Percentiles rank a stretch among this genome's conserved stretches.
These are phyloP conservation scores for Pedionomus torquatus DNA, from an alignment of 2,113 vertebrate species.

Conservation along the genomic window DNA sequence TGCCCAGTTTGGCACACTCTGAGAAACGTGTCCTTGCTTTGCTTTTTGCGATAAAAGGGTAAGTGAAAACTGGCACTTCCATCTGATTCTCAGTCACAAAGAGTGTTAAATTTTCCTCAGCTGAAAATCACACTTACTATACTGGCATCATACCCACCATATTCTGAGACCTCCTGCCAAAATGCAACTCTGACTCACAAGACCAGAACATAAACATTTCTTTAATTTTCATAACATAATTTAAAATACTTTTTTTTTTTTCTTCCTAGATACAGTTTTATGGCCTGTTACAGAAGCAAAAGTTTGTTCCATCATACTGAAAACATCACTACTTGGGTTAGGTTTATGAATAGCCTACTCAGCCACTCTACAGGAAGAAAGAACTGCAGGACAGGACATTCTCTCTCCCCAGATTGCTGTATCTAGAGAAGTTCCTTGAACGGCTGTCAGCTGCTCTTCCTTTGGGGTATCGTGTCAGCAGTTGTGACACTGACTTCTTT, in stretches of 20 bases:
- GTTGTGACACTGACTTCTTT: neutral
- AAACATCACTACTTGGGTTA: neutral
- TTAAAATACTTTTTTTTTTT: neutral
- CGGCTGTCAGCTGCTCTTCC: neutral
- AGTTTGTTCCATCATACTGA: neutral
- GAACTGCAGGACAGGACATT: neutral
- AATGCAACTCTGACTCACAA: slow-evolving; percentile 32
- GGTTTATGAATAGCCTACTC: neutral
- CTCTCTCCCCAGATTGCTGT: neutral
- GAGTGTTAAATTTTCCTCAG: neutral
- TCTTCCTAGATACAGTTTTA: neutral
- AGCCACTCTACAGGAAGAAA: neutral
- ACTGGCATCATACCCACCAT: neutral
- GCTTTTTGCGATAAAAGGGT: neutral
- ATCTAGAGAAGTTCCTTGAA: neutral
- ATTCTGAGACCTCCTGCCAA: slow-evolving; percentile 13
- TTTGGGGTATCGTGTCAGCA: neutral
- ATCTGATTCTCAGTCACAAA: neutral
- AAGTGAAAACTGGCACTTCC: neutral
- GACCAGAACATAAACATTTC: slow-evolving; percentile 46
- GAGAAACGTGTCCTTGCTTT: neutral
- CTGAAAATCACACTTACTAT: slow-evolving; percentile 10
- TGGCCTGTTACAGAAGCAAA: neutral
- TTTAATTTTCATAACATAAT: slow-evolving; percentile 6
- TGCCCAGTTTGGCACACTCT: neutral